Conservation (phyloP, 2,113 vertebrate species). For the Xiphias gladius region DNA sequence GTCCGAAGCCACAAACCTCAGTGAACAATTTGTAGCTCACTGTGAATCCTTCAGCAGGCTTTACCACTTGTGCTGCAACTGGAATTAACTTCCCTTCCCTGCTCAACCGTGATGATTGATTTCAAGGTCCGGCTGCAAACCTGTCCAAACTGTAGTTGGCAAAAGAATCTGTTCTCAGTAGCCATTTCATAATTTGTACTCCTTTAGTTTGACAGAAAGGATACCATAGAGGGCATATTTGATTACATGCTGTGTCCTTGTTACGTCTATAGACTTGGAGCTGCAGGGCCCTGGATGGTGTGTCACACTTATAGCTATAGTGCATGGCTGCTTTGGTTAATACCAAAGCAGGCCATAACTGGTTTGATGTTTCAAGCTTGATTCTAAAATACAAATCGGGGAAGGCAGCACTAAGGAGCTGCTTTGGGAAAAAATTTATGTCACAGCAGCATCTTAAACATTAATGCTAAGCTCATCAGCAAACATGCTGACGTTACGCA, state of each 20-base stretch:
- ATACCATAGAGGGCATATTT: constrained; percentile 65
- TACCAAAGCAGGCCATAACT: constrained; percentile 41
- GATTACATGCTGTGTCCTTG: constrained; percentile 73
- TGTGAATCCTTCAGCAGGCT: constrained; percentile 58
- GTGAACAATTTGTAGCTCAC: constrained; percentile 36
- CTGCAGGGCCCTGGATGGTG: constrained; percentile 27
- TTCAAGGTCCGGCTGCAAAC: constrained; percentile 75
- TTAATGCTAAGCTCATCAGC: constrained; percentile 41
- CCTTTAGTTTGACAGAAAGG: constrained; percentile 60
- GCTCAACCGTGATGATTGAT: constrained; percentile 73
- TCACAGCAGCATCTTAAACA: constrained; percentile 49
- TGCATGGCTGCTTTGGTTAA: constrained; percentile 29
- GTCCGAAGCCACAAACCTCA: constrained; percentile 26
- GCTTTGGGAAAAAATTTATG: constrained; percentile 35
- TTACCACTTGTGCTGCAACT: constrained; percentile 36
- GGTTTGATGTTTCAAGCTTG: constrained; percentile 22
- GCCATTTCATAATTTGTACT: constrained; percentile 68
- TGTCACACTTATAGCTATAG: constrained; percentile 33
- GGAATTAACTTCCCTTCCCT: constrained; percentile 68
- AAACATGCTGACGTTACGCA: constrained; percentile 30
- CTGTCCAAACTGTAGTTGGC: constrained; percentile 59
- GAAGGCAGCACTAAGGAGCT: neutral
- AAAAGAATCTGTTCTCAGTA: constrained; percentile 68
- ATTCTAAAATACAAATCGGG: constrained; percentile 26
- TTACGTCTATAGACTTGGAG: constrained; percentile 55